Percentiles rank a stretch among this genome's conserved stretches.
Evolutionary conservation across 1,140 invertebrate genomes (phyloP).

Genomic region (Drosophila funebris): DNA sequence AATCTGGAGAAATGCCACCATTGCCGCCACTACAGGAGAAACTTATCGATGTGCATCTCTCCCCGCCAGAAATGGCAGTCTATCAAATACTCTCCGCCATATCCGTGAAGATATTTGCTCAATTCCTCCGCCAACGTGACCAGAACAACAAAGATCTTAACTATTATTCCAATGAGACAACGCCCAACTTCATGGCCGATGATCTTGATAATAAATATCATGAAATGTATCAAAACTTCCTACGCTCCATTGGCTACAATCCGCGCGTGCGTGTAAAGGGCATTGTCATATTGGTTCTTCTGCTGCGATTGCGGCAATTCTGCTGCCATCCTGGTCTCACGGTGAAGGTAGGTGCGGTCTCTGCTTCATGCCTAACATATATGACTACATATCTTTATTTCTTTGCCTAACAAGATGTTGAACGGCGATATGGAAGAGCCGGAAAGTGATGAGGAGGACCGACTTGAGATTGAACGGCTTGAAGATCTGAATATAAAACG

Average conservation of each 20-base stretch:
- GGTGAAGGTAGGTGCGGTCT: constrained; percentile 31
- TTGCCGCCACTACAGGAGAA: constrained; percentile 25
- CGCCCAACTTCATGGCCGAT: constrained; percentile 32
- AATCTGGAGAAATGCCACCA: constrained; percentile 40
- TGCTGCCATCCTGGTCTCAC: constrained; percentile 58
- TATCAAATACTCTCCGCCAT: constrained; percentile 55
- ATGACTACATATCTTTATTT: not conserved
- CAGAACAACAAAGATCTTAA: constrained; percentile 42
- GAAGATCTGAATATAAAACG: not conserved
- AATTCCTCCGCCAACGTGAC: constrained; percentile 45
- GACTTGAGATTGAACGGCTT: not conserved
- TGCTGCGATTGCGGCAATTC: constrained; percentile 59
- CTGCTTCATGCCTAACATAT: not conserved
- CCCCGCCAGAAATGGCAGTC: constrained; percentile 38
- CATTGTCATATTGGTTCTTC: constrained; percentile 51
- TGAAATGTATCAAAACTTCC: constrained; percentile 39
- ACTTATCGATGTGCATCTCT: constrained; percentile 29
- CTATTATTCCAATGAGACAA: constrained; percentile 26
- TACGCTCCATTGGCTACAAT: constrained; percentile 44
- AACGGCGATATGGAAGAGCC: constrained; percentile 4
- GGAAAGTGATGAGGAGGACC: not conserved
- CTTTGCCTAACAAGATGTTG: constrained; percentile 26
- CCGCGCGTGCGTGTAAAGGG: constrained; percentile 33
- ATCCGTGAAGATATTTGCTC: constrained; percentile 36
- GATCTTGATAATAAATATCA: constrained; percentile 17